phyloP scores from a whole-genome alignment of 1,140 invertebrate genomes.

The Wasmannia auropunctata region DNA sequence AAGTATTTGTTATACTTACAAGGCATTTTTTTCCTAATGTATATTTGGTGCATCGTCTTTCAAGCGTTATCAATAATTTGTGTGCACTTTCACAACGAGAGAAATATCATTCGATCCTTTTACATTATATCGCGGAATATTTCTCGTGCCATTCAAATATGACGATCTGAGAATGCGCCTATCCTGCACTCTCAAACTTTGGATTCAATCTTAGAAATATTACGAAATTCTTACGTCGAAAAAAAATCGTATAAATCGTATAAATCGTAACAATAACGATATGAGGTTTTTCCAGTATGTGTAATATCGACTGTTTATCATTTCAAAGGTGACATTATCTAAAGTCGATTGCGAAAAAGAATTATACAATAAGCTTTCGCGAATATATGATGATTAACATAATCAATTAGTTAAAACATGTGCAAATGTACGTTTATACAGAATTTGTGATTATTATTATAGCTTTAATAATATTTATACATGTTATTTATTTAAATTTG shows the following conservation, averaged over 20 bases:
- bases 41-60: background rate
- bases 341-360: background rate
- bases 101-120: slow-evolving; percentile 11
- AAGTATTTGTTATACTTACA: background rate
- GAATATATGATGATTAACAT: background rate
- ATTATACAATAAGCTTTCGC: background rate
- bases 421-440: background rate
- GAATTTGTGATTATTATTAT: background rate
- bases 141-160: slow-evolving; percentile 31
- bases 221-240: background rate
- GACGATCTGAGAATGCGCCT: background rate
- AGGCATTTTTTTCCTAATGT: background rate
- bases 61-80: background rate
- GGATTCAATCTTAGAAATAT: slow-evolving; percentile 6
- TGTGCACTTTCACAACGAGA: slow-evolving; percentile 4
- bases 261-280: background rate
- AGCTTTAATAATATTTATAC: background rate
- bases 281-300: background rate
- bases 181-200: background rate
- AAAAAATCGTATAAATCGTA: too few species aligned
- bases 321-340: slow-evolving; percentile 8
- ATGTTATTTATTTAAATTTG: background rate
- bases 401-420: background rate
- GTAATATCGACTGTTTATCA: background rate
- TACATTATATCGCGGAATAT: background rate